Evolutionary conservation across 2,888 invertebrate species (phyloP), one percentile per base, ranked within the genome.

Genomic region (Nymphalis urticae): DNA sequence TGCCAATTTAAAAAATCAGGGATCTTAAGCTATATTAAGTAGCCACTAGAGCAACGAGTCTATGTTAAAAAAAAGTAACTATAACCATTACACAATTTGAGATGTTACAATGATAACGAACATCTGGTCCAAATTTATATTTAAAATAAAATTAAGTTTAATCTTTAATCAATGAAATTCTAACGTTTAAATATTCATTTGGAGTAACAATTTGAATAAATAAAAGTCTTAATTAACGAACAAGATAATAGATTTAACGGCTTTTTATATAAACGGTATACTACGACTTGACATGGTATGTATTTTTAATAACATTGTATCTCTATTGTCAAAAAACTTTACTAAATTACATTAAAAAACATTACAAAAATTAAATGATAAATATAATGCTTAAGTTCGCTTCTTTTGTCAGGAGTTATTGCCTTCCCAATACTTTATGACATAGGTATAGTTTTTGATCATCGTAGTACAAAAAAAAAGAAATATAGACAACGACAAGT

Each of bases 101-200:
- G 54, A 58, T 58, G 36, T 42, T 19, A 8, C 36, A 42, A 58
- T 19, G 54, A 56, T 56, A 56, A 8, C 19, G 50, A 42, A 58
- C 58, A 58, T 36, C 56, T 58, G 36, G 36, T 10, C 36, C 36
- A 36, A 42, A 10, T 58, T 58, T 58, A 58, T 42, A 58, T 58
- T 58, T 58, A 2, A 58, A 58, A 58, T 58, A 36, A 58, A 58
- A 13, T 42, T 58, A n/a, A 27, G 21, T 50, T 47, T 48, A 27
- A 53, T 32, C 32, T 51, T 47, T 42, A 53, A 27, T 59, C 48
- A 19, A 32, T 53, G 48, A n/a, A 47, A n/a, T 60, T 60, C 48
- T 67, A 62, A 62, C 54, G 42, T 56, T 58, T 67, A 62, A 58
- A 66, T 66, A 66, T 66, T 66, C 62, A 66, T 51, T 66, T 32